These are phyloP conservation scores for Nerophis ophidion DNA, from an alignment of 2,113 vertebrate genomes.

Conservation along the genomic window DNA sequence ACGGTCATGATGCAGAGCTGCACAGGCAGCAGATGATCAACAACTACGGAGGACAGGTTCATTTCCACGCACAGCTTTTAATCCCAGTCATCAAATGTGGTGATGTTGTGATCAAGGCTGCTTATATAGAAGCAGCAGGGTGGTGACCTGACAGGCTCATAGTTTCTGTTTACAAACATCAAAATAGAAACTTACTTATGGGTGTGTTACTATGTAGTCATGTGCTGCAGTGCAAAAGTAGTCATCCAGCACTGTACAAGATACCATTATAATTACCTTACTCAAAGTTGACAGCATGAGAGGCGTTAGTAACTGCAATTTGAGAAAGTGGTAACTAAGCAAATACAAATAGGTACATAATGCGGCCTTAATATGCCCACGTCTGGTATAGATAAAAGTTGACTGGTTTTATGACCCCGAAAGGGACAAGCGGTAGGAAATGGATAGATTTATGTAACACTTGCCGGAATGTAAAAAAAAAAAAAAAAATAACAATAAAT, in stretches of 20 bases:
- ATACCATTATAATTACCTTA: neutral
- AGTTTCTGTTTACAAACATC: conserved; percentile 43
- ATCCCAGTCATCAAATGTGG: neutral
- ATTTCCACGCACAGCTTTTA: conserved; percentile 16
- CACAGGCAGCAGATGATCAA: conserved; percentile 38
- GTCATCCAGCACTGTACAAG: neutral
- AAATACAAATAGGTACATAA: too few species aligned
- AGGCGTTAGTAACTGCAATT: too few species aligned
- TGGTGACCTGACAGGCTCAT: conserved; percentile 8
- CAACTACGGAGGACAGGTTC: conserved; percentile 16
- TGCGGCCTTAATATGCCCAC: too few species aligned
- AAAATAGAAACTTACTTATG: conserved; percentile 37
- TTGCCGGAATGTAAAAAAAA: too few species aligned
- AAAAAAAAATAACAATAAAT: too few species aligned
- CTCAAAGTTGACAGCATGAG: too few species aligned
- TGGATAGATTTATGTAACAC: too few species aligned
- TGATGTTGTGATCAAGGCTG: neutral
- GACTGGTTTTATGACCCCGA: too few species aligned
- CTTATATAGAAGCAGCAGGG: conserved; percentile 8
- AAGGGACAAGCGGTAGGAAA: too few species aligned
- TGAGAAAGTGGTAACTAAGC: too few species aligned
- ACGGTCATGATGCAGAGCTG: conserved; percentile 42
- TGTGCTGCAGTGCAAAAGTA: neutral
- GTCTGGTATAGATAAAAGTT: too few species aligned
- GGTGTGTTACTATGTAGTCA: too few species aligned